These are phyloP conservation scores for Mythimna loreyi DNA, from an alignment of 2,888 invertebrate species.

Conservation along the genomic window DNA sequence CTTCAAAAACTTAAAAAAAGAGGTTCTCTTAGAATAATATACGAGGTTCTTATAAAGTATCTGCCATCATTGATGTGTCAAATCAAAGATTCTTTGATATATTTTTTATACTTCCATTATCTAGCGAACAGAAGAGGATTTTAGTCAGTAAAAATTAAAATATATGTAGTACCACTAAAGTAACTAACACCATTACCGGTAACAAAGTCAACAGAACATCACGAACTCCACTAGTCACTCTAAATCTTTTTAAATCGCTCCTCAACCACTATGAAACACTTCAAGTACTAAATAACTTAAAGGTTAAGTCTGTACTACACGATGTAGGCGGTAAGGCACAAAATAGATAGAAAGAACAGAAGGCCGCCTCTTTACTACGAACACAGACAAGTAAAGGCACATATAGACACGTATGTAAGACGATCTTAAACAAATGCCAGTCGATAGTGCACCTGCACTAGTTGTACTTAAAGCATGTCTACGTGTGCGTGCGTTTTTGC, in stretches of 20 bases:
- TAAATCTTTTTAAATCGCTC: constrained; percentile 41
- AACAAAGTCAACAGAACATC: constrained; percentile 2
- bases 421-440: not conserved
- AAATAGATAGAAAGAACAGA: not conserved
- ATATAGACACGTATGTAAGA: not conserved
- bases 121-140: too few relatives aligned
- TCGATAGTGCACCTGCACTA: not conserved
- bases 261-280: constrained; percentile 36
- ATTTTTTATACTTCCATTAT: too few relatives aligned
- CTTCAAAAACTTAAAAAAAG: too few relatives aligned
- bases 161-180: not conserved
- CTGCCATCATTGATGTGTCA: too few relatives aligned
- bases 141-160: too few relatives aligned
- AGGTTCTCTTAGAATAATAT: too few relatives aligned
- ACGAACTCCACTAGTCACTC: constrained; percentile 1
- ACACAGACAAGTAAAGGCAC: not conserved
- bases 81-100: too few relatives aligned
- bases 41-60: too few relatives aligned
- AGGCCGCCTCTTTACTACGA: not conserved
- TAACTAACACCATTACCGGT: not conserved
- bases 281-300: constrained; percentile 61
- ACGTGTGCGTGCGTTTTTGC: not conserved
- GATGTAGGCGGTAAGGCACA: constrained; percentile 36
- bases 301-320: constrained; percentile 60
- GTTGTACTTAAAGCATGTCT: not conserved